A percentile compares a stretch with the other conserved stretches of the same genome.
Conservation (phyloP, 2,888 invertebrate genomes). For the Empis stercorea region DNA sequence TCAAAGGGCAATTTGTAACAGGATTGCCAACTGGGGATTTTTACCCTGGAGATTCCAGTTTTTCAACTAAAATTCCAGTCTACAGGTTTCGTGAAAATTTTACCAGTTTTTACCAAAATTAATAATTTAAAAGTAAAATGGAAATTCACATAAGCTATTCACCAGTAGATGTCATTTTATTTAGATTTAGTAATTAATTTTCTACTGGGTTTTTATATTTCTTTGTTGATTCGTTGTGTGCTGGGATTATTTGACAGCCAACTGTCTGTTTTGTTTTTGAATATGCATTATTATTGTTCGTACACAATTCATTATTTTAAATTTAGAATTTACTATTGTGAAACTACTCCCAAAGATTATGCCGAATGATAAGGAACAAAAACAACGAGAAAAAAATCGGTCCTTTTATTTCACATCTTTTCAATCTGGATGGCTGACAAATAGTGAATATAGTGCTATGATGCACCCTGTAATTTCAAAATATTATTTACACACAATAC, state of each 20-base stretch:
- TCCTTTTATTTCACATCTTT: background rate
- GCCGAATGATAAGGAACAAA: background rate
- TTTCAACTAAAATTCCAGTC: background rate
- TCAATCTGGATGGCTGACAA: background rate
- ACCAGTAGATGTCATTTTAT: background rate
- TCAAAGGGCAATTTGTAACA: background rate
- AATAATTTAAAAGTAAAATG: background rate
- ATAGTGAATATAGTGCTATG: background rate
- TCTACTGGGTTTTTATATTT: background rate
- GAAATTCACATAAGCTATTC: background rate
- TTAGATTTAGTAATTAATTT: background rate
- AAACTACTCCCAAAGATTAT: background rate
- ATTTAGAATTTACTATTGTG: background rate
- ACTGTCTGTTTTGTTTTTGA: background rate
- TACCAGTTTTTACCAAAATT: background rate
- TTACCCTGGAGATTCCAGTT: background rate
- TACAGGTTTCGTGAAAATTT: background rate
- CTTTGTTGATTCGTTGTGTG: background rate
- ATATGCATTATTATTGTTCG: background rate
- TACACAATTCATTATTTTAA: background rate
- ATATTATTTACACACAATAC: too few relatives aligned
- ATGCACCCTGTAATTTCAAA: too few relatives aligned
- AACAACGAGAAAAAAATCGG: background rate
- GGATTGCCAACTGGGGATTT: background rate
- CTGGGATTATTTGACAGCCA: background rate